A percentile compares a stretch with the other conserved stretches of the same genome.
Conservation (phyloP, 1,140 invertebrate species). For the Tetramorium parvispinum region DNA sequence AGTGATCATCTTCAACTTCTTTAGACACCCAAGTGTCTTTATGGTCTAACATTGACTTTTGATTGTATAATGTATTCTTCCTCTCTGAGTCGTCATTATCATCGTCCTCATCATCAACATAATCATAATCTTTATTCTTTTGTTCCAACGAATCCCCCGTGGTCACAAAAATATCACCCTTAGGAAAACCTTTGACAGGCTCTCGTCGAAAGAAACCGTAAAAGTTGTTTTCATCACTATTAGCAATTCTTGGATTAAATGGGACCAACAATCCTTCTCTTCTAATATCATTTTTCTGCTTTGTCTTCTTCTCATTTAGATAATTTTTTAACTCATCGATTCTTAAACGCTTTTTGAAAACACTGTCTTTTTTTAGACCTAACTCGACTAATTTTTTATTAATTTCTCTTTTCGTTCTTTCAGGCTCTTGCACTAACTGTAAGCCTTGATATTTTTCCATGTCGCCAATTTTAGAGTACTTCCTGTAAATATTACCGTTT, state of each 20-base stretch:
- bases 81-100: not conserved
- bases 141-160: slow-evolving; percentile 34
- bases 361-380: not conserved
- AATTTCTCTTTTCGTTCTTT: slow-evolving; percentile 10
- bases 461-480: not conserved
- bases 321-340: slow-evolving; percentile 46
- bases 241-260: slow-evolving; percentile 24
- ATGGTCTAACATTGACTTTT: not conserved
- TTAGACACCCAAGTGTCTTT: slow-evolving; percentile 55
- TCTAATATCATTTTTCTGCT: slow-evolving; percentile 31
- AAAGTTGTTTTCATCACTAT: slow-evolving; percentile 72
- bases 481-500: not conserved
- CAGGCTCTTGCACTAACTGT: not conserved
- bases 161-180: slow-evolving; percentile 67
- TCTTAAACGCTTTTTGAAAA: slow-evolving; percentile 10
- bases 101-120: slow-evolving; percentile 46
- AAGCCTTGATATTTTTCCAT: not conserved
- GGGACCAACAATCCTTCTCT: slow-evolving; percentile 13
- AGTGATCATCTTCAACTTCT: slow-evolving; percentile 42
- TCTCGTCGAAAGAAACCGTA: slow-evolving; percentile 70
- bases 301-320: slow-evolving; percentile 32
- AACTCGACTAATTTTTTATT: slow-evolving; percentile 4
- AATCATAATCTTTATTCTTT: slow-evolving; percentile 65
- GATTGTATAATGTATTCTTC: not conserved
- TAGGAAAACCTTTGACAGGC: slow-evolving; percentile 68